Evolutionary conservation across 23 tunicate species (phyloP).

Genomic region (Aplidium turbinatum): DNA sequence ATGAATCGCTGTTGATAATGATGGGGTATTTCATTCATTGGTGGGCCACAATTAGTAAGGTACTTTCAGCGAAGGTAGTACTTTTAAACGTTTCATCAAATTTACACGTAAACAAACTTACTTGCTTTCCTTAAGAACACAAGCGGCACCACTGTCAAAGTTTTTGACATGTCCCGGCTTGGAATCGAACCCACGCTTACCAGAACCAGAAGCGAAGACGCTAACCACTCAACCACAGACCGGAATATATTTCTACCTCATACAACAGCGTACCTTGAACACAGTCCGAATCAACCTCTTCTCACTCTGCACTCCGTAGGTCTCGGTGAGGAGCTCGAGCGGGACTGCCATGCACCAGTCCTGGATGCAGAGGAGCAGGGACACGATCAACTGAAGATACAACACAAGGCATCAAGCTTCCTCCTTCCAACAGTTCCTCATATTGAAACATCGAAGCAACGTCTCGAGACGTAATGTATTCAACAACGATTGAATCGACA

Average conservation of each 20-base stretch:
- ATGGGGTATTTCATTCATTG: no score
- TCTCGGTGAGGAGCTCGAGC: conserved; percentile 21
- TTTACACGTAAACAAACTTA: no score
- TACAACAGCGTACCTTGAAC: conserved; percentile 52
- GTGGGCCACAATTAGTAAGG: no score
- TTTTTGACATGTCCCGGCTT: no score
- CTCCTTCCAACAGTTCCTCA: neutral
- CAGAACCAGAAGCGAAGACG: no score
- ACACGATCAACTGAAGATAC: conserved; percentile 56
- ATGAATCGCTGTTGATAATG: no score
- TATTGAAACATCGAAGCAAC: neutral
- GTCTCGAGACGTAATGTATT: neutral
- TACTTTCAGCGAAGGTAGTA: no score
- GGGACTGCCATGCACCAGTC: conserved; percentile 96
- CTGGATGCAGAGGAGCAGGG: conserved; percentile 56
- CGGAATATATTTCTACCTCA: neutral
- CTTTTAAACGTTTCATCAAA: no score
- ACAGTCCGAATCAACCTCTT: conserved; percentile 85
- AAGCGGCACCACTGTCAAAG: no score
- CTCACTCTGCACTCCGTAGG: conserved; percentile 51
- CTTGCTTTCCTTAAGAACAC: no score
- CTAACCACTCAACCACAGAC: neutral
- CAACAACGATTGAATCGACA: neutral
- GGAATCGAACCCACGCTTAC: no score
- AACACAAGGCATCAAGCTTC: neutral